These are phyloP conservation scores for Suricata suricatta DNA, from an alignment of 2,113 vertebrate genomes.

Conservation along the genomic window DNA sequence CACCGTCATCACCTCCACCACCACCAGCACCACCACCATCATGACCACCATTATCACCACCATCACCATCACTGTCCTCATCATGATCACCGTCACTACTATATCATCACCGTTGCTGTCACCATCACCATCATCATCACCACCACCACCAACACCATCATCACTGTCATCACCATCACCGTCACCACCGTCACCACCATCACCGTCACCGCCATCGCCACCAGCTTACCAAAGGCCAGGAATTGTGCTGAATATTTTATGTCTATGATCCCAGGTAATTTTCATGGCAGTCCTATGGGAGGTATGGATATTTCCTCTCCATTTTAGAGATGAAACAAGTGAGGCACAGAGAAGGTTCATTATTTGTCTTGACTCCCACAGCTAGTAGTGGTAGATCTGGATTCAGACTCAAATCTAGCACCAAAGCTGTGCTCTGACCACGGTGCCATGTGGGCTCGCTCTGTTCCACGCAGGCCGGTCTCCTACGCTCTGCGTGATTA, in stretches of 20 bases:
- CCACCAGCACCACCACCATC: no score
- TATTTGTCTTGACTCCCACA: background rate
- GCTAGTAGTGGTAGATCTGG: background rate
- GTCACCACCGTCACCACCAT: background rate
- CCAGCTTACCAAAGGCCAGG: background rate
- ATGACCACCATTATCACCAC: background rate
- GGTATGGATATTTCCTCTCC: background rate
- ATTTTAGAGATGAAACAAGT: background rate
- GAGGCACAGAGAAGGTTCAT: no score
- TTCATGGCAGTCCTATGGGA: fast-evolving
- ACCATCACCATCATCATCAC: no score
- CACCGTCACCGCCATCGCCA: background rate
- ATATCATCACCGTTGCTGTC: no score
- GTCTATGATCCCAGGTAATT: background rate
- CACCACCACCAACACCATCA: no score
- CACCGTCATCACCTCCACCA: no score
- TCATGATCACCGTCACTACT: no score
- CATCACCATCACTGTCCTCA: no score
- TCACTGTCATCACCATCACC: no score
- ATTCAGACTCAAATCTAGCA: no score
- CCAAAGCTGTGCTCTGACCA: background rate
- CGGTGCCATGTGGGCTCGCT: fast-evolving
- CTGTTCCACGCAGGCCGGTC: background rate
- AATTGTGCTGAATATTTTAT: fast-evolving
- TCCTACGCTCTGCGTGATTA: background rate